Percentiles rank a stretch among this genome's conserved stretches.
These are phyloP conservation scores for Patiria miniata DNA, from an alignment of 35 echinoderm and acorn worm genomes.

Conservation along the genomic window DNA sequence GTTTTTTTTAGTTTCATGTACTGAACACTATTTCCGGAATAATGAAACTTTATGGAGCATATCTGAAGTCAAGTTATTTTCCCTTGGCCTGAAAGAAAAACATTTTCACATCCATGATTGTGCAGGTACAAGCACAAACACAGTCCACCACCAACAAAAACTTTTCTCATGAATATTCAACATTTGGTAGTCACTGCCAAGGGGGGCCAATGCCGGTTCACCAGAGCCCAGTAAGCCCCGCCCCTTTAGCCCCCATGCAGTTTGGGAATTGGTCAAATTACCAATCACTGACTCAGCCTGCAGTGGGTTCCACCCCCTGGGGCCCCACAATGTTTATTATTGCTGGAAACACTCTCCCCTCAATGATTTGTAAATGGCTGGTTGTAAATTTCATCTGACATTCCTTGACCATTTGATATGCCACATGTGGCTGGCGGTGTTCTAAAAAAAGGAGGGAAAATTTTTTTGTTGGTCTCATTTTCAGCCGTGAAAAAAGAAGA, in stretches of 20 bases:
- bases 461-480: no score
- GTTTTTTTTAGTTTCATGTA: no score
- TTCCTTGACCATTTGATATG: slow-evolving; percentile 28
- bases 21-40: no score
- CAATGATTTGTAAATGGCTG: slow-evolving; percentile 31
- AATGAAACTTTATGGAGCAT: no score
- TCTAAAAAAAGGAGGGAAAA: no score
- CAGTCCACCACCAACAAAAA: neutral
- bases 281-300: slow-evolving; percentile 15
- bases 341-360: slow-evolving; percentile 27
- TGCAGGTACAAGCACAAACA: neutral
- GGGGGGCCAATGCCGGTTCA: neutral
- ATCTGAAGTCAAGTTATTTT: no score
- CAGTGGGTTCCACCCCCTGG: neutral
- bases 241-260: slow-evolving; percentile 9
- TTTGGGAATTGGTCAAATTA: slow-evolving; percentile 23
- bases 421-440: neutral
- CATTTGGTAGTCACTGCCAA: neutral
- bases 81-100: no score
- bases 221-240: neutral
- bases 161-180: slow-evolving; percentile 12
- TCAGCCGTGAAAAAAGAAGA: no score
- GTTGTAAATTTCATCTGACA: slow-evolving; percentile 34
- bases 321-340: slow-evolving; percentile 15
- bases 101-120: neutral